Percentiles rank a stretch among this genome's conserved stretches.
phyloP scores from a whole-genome alignment of 2,888 invertebrate species.

The Synergus japonicus region DNA sequence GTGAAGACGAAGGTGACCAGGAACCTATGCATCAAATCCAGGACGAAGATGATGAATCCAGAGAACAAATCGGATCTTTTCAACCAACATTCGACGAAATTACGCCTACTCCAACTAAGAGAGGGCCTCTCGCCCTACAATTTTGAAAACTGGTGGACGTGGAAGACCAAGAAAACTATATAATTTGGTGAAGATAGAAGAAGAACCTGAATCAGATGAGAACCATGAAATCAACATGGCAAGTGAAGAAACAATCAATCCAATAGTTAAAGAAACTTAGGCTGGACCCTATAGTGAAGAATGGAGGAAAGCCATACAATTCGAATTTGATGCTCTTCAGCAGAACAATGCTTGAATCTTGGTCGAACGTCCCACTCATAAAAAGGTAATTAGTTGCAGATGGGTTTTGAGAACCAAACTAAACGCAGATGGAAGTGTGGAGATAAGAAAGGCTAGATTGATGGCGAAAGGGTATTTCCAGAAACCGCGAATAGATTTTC shows the following conservation, averaged over 20 bases:
- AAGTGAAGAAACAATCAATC: constrained; percentile 7
- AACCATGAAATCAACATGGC: too few species aligned
- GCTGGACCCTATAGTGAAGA: constrained; percentile 34
- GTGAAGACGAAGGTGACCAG: not conserved
- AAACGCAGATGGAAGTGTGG: constrained; percentile 53
- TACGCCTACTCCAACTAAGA: not conserved
- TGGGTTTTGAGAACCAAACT: constrained; percentile 57
- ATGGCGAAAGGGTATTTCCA: constrained; percentile 63
- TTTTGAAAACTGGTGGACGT: not conserved
- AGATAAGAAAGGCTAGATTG: constrained; percentile 59
- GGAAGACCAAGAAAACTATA: constrained; percentile 41
- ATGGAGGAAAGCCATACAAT: constrained; percentile 45
- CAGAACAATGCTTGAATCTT: constrained; percentile 38
- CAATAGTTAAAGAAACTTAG: constrained; percentile 39
- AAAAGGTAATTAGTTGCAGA: constrained; percentile 52
- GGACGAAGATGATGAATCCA: not conserved
- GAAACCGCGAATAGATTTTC: constrained; percentile 60
- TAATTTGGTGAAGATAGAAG: constrained; percentile 1
- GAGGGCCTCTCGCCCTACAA: not conserved
- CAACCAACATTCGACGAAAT: too few species aligned
- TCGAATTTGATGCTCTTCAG: constrained; percentile 42
- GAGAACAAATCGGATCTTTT: not conserved
- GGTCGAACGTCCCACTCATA: constrained; percentile 41
- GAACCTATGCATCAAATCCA: not conserved
- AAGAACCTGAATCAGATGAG: not conserved